These are phyloP conservation scores for Papio anubis DNA, from an alignment of 2,113 vertebrate species.

Conservation along the genomic window DNA sequence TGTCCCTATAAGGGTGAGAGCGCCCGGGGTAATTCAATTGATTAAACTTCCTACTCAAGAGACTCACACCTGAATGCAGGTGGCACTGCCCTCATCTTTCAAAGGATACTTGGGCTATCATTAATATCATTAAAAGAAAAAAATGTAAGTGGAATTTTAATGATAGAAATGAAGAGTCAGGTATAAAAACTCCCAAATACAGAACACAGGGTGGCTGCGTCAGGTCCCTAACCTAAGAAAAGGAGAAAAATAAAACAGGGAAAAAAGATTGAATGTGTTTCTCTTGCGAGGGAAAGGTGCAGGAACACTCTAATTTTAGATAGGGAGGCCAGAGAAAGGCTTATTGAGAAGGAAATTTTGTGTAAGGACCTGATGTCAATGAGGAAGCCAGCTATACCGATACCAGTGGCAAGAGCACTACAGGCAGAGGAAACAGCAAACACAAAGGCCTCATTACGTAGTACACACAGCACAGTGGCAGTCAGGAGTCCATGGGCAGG, in stretches of 20 bases:
- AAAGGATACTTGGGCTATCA: neutral
- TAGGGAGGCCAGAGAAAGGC: neutral
- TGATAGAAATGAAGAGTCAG: neutral
- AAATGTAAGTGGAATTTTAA: neutral
- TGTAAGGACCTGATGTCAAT: neutral
- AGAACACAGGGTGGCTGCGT: neutral
- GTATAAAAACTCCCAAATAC: neutral
- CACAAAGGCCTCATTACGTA: neutral
- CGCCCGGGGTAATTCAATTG: neutral
- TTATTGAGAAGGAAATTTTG: neutral
- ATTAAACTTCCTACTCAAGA: neutral
- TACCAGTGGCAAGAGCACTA: neutral
- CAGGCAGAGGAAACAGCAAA: neutral
- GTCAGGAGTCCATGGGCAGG: neutral
- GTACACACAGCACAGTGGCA: neutral
- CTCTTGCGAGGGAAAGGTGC: too few species aligned
- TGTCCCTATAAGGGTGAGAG: neutral
- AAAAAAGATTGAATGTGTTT: neutral
- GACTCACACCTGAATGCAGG: neutral
- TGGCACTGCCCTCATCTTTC: neutral
- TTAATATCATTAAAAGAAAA: neutral
- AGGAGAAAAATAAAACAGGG: neutral
- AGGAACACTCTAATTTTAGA: neutral
- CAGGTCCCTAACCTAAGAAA: neutral
- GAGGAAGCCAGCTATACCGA: neutral